Evolutionary conservation across 2,888 invertebrate genomes (phyloP).

Genomic region (Spodoptera littoralis): DNA sequence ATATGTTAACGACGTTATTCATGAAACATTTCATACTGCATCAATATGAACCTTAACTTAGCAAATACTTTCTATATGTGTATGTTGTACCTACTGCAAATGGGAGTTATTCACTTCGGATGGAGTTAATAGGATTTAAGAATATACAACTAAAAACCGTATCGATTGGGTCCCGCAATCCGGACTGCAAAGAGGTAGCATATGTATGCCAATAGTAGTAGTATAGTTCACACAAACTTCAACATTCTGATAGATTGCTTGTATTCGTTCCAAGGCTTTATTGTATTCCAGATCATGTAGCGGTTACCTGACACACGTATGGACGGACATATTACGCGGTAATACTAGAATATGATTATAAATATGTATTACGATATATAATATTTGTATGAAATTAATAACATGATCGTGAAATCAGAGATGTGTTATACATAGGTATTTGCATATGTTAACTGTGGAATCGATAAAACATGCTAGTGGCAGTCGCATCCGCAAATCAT

Average conservation of each 20-base stretch:
- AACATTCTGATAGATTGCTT: constrained; percentile 51
- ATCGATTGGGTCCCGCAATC: constrained; percentile 26
- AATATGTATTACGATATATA: neutral
- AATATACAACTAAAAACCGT: constrained; percentile 40
- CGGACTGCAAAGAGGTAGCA: constrained; percentile 3
- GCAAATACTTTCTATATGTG: no score
- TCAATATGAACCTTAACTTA: no score
- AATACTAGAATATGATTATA: constrained; percentile 28
- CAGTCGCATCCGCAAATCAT: constrained; percentile 29
- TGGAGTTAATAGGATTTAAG: constrained; percentile 6
- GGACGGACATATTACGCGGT: constrained; percentile 25
- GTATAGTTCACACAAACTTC: constrained; percentile 44
- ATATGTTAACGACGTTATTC: no score
- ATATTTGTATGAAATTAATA: constrained; percentile 18
- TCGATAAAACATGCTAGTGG: constrained; percentile 22
- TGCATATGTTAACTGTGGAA: no score
- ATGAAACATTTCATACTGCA: no score
- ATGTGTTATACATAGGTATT: no score
- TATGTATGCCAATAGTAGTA: constrained; percentile 22
- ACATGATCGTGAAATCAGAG: constrained; percentile 11
- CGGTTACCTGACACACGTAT: constrained; percentile 42
- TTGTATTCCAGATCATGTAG: constrained; percentile 45
- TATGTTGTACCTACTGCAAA: no score
- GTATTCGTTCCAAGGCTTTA: constrained; percentile 50
- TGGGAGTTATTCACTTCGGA: neutral